phyloP scores from a whole-genome alignment of 2,888 invertebrate species.

The Cephonodes hylas region DNA sequence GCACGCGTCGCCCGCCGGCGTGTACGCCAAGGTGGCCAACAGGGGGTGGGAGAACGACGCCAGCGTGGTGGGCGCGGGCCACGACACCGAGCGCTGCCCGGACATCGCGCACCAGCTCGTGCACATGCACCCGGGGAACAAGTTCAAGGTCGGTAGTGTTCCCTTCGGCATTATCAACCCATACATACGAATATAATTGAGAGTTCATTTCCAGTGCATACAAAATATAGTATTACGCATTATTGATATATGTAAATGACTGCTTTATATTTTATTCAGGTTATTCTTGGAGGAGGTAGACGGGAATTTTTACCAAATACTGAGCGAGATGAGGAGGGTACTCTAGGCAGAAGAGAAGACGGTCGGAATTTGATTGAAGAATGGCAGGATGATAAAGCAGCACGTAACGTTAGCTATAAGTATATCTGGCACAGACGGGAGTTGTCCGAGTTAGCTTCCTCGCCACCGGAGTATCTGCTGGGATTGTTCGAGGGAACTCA shows the following conservation, averaged over 20 bases:
- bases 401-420: conserved; percentile 46
- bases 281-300: conserved; percentile 88
- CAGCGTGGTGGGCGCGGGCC: conserved; percentile 59
- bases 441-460: conserved; percentile 57
- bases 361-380: conserved; percentile 83
- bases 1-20: conserved; percentile 87
- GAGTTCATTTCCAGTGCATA: too few relatives aligned
- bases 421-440: conserved; percentile 82
- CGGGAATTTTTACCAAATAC: conserved; percentile 81
- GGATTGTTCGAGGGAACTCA: conserved; percentile 84
- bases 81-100: conserved; percentile 74
- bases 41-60: conserved; percentile 86
- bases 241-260: not conserved
- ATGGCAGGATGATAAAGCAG: conserved; percentile 79
- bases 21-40: conserved; percentile 84
- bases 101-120: conserved; percentile 88
- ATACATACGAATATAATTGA: too few relatives aligned
- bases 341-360: conserved; percentile 74
- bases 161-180: not conserved
- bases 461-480: conserved; percentile 81
- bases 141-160: conserved; percentile 79
- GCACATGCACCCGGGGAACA: conserved; percentile 81
- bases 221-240: too few relatives aligned
- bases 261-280: conserved; percentile 52
- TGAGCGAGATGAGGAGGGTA: conserved; percentile 71